A percentile compares a stretch with the other conserved stretches of the same genome.
phyloP scores from a whole-genome alignment of 1,140 invertebrate genomes.

The Riptortus pedestris region DNA sequence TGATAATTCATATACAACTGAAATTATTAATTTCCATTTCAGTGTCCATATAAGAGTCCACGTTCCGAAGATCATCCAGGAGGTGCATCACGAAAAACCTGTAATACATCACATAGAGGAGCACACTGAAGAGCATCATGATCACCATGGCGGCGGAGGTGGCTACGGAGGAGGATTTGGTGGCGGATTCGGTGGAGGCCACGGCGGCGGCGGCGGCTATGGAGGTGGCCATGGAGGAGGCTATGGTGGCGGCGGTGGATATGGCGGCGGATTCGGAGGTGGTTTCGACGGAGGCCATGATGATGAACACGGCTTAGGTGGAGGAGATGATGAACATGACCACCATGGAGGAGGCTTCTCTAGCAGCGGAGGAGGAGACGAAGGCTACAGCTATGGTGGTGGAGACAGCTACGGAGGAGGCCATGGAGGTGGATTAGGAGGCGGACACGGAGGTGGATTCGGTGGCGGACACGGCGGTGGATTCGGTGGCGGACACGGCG shows the following conservation, averaged over 20 bases:
- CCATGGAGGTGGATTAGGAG: conserved; percentile 16
- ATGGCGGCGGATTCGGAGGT: conserved; percentile 22
- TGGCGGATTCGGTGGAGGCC: conserved; percentile 26
- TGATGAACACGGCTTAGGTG: background rate
- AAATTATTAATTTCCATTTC: conserved; percentile 23
- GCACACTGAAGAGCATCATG: conserved; percentile 30
- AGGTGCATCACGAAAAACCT: conserved; percentile 35
- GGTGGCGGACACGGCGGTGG: background rate
- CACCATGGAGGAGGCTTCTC: conserved; percentile 12
- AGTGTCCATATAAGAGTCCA: conserved; percentile 42
- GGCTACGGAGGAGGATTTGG: conserved; percentile 18
- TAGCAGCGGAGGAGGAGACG: conserved; percentile 4
- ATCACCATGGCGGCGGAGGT: conserved; percentile 29
- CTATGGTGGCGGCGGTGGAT: conserved; percentile 10
- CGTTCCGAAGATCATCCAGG: conserved; percentile 35
- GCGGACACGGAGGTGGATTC: background rate
- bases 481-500: conserved; percentile 5
- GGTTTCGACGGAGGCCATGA: conserved; percentile 21
- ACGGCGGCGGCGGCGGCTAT: conserved; percentile 18
- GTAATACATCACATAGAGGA: conserved; percentile 33
- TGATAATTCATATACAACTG: background rate
- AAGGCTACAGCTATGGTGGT: conserved; percentile 8
- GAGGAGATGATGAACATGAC: conserved; percentile 2
- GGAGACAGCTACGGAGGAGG: conserved; percentile 19
- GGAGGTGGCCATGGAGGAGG: conserved; percentile 22